Evolutionary conservation across 1,140 invertebrate species (phyloP), one percentile per base, ranked within the genome.

Genomic region (Euura lappo): DNA sequence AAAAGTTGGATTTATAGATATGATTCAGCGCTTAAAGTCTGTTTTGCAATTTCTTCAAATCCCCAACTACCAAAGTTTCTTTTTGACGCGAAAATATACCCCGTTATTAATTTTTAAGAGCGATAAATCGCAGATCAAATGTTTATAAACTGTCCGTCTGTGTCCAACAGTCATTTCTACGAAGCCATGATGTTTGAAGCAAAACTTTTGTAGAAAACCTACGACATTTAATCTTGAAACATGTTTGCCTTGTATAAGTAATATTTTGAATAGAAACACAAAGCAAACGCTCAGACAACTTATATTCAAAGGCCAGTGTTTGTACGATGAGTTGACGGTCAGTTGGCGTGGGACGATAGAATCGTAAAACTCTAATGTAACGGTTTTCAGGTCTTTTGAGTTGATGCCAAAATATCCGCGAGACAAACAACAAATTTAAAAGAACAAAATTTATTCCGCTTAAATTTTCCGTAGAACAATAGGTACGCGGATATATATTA

Each of bases 161-260:
- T 28, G 28, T 28, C 28, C 28, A 28, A 28, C 1, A 28, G 28
- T 28, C 28, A 28, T 28, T 28, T 28, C 28, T 28, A 28, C 28
- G 28, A 28, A 28, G 28, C 28, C 28, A 28, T 28, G 28, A 1
- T 28, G 28, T 28, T 28, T 28, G 28, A 1, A 28, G 28, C 28
- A 68, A 8, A 28, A 68, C 47, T 44, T 45, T 65, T 43, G 67
- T 69, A 44, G 44, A 70, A 64, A 64, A 65, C 7, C 4, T 28
- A 65, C 67, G 65, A 73, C 77, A 74, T 79, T 43, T 75, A 77
- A 77, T 69, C 68, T 60, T 71, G 74, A 76, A 77, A 79, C 76
- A 77, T 77, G 73, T 76, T 79, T 79, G 77, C 77, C 77, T 77
- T 77, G 77, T 79, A 74, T 68, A 70, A 74, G 69, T 74, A 72